Base-by-base conservation (phyloP, 2,113 vertebrate species). In the Lanius collurio region DNA sequence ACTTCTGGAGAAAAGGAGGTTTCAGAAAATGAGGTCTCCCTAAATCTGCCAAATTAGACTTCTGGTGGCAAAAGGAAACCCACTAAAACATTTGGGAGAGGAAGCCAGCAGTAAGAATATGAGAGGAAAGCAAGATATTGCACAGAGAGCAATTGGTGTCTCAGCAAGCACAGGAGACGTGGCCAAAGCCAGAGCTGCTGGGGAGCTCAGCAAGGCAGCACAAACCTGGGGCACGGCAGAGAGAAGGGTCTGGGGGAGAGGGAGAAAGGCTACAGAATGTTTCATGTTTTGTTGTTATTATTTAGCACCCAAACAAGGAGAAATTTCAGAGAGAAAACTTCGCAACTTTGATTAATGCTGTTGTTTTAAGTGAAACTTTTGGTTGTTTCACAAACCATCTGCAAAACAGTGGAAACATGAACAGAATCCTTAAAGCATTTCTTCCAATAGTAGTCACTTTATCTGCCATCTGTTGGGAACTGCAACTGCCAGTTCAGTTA, bases 381-480 rank as follows among this genome's bases (percentile, higher is more conserved):
- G 7, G 55, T 69, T 94, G 55, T 90, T 97, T 95, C 87, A 73
- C 87, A 96, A 93, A 96, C 95, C 90, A 97, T 97, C 96, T 98
- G 97, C 95, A 98, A 90, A 95, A 42, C 80, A 91, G 59, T 44
- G 41, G 92, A 96, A 87, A 93, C 73, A 76, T 10, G 77, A 95
- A 83, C 76, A 91, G 81, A 97, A 95, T 95, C 80, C 73, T 97
- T 87, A 95, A 88, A 95, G 89, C 67, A 92, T 46, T 37, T 94
- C 83, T 95, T 93, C 79, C 26, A 59, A 21, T 95, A 94, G 89
- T 77, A 90, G 73, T 87, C 87, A 93, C 90, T 94, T 90, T 85
- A 92, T 71, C 52, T 68, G 68, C 91, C 78, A 63, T 94, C 90
- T 95, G 90, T 19, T 52, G 41, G 82, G 41, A 88, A 19, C 73